Conservation (phyloP, 2,113 vertebrate genomes). For the Indicator indicator region DNA sequence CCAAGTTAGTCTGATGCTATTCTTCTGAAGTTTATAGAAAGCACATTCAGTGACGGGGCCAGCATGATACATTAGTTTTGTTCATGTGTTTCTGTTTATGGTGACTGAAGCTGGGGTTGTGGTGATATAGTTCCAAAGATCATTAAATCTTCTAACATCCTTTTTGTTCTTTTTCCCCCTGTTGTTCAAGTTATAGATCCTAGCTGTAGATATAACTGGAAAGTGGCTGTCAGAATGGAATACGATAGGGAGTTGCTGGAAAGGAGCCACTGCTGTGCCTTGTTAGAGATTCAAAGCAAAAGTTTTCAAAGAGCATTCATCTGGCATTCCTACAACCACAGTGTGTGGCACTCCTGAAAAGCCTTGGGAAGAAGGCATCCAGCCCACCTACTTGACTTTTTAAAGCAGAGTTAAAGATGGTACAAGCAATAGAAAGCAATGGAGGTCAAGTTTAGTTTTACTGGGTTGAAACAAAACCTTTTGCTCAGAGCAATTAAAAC, state of each 20-base stretch:
- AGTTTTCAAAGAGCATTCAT: not conserved
- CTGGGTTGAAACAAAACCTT: not conserved
- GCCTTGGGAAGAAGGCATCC: not conserved
- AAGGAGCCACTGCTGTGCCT: constrained; percentile 17
- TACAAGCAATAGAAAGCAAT: not conserved
- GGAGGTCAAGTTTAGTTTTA: not conserved
- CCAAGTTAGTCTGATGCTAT: not conserved
- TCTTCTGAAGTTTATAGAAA: constrained; percentile 66
- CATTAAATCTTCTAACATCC: constrained; percentile 52
- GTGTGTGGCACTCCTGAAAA: not conserved
- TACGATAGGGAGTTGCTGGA: not conserved
- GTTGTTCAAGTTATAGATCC: constrained; percentile 8
- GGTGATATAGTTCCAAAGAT: constrained; percentile 32
- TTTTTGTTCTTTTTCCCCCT: constrained; percentile 30
- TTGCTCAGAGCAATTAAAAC: not conserved
- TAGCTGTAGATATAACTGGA: constrained; percentile 24
- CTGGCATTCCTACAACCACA: rapidly evolving
- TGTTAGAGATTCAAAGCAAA: constrained; percentile 13
- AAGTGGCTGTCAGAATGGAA: constrained; percentile 7
- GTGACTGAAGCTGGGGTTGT: constrained; percentile 13
- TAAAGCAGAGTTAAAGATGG: not conserved
- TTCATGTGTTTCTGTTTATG: constrained; percentile 62
- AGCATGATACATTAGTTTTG: constrained; percentile 56
- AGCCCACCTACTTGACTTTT: not conserved
- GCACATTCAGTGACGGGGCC: constrained; percentile 20